Evolutionary conservation across 1,140 invertebrate species (phyloP).

Genomic region (Drosophila virilis): DNA sequence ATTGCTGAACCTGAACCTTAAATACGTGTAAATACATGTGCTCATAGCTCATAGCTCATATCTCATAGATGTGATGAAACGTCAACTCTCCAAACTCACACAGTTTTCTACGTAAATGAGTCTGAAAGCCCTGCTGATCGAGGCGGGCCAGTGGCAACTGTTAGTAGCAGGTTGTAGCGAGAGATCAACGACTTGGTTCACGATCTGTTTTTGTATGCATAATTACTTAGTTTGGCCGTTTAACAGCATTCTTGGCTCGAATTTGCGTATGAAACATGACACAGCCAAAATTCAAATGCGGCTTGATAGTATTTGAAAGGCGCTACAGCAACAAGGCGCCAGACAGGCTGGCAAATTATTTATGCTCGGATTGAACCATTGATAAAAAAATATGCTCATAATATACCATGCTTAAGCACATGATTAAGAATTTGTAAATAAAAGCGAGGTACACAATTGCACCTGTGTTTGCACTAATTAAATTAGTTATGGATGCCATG

Average conservation of each 20-base stretch:
- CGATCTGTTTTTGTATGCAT: conserved; percentile 38
- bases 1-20: conserved; percentile 46
- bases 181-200: conserved; percentile 54
- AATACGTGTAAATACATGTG: conserved; percentile 18
- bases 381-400: no score
- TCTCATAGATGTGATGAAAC: neutral
- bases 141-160: conserved; percentile 10
- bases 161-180: conserved; percentile 29
- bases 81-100: conserved; percentile 13
- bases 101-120: neutral
- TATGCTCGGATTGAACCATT: neutral
- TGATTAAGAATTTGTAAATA: neutral
- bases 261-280: conserved; percentile 21
- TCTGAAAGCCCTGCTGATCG: neutral
- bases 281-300: neutral
- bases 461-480: neutral
- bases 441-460: neutral
- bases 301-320: neutral
- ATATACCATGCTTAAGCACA: neutral
- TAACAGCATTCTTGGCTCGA: conserved; percentile 23
- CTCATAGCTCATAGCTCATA: neutral
- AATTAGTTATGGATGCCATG: neutral
- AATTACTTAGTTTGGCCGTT: conserved; percentile 34
- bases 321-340: neutral
- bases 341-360: neutral